Base-by-base conservation (phyloP, 2,888 invertebrate species). In the Scaptomyza parva region DNA sequence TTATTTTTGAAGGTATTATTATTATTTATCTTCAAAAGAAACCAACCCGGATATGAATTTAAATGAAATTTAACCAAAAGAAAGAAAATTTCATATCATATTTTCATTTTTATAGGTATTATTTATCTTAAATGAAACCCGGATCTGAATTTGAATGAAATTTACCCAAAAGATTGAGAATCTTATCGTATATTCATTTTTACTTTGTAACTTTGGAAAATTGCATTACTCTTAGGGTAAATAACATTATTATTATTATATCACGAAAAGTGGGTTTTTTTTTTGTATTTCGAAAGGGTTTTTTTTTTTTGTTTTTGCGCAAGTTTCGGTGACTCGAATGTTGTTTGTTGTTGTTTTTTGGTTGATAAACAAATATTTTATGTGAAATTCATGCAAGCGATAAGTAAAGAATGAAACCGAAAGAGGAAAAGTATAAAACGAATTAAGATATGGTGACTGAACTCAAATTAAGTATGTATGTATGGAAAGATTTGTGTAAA, bases 361-460 rank as follows among this genome's bases (percentile, higher is more conserved):
- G 35, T 30, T 35, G 47, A 61, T 61, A 61, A 60, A 33, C 41
- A 47, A 47, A 60, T 35, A 37, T 30, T 63, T 35, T 18, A 41
- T 48, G 17, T 11, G 26, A 61, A 17, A 26, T 33, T 44, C 30
- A 44, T 30, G 33, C 22, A 11, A 24, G 37, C 18, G 41, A 52
- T 52, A 41, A 62, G 30, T n/a, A n/a, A 7, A 8, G 8, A n/a
- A 8, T 12, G 26, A 43, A 22, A 7, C 35, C 14, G 47, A 5
- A 17, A 7, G 14, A 2, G 7, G 12, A 12, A 14, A 18, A 40
- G 18, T 60, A 8, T 33, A 4, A 40, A 8, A 14, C 24, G 8
- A 39, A 33, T 22, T 18, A n/a, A 30, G 26, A 30, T 65, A 43
- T 24, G 20, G 17, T 30, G 51, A 18, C 9, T 22, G 30, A 24